These are phyloP conservation scores for Pelagia noctiluca DNA, from an alignment of 30 jellyfish, hydroid and myxozoan species.

Conservation along the genomic window DNA sequence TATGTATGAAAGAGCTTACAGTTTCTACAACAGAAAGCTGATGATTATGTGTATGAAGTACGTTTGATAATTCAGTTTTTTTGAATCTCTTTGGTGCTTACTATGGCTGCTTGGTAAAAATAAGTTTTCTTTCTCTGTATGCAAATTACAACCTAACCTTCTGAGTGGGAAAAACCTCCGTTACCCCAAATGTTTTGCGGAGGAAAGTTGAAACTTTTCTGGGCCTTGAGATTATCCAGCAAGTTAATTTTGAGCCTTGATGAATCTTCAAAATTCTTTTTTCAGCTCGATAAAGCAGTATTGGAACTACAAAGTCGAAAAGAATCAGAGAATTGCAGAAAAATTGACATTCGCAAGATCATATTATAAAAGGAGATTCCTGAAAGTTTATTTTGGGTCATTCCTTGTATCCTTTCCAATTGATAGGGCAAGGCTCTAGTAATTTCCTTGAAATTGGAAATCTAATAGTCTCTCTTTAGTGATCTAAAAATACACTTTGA, in stretches of 20 bases:
- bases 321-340: constrained; percentile 14
- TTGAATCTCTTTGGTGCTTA: too few species aligned
- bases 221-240: too few species aligned
- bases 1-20: constrained; percentile 73
- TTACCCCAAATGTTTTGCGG: too few species aligned
- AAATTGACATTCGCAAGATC: constrained; percentile 56
- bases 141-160: too few species aligned
- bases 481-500: too few species aligned
- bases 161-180: too few species aligned
- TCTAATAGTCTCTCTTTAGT: constrained; percentile 8
- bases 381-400: constrained; percentile 52
- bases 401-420: constrained; percentile 64
- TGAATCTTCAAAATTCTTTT: background rate
- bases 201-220: too few species aligned
- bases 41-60: constrained; percentile 66
- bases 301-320: constrained; percentile 63
- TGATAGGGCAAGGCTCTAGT: background rate
- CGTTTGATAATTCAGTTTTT: background rate
- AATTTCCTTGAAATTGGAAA: background rate
- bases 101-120: too few species aligned
- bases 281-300: constrained; percentile 58
- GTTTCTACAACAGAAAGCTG: constrained; percentile 66
- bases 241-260: background rate
- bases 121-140: too few species aligned
- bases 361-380: constrained; percentile 40